These are phyloP conservation scores for Myotis brandtii DNA, from an alignment of 2,113 vertebrate species.

Conservation along the genomic window DNA sequence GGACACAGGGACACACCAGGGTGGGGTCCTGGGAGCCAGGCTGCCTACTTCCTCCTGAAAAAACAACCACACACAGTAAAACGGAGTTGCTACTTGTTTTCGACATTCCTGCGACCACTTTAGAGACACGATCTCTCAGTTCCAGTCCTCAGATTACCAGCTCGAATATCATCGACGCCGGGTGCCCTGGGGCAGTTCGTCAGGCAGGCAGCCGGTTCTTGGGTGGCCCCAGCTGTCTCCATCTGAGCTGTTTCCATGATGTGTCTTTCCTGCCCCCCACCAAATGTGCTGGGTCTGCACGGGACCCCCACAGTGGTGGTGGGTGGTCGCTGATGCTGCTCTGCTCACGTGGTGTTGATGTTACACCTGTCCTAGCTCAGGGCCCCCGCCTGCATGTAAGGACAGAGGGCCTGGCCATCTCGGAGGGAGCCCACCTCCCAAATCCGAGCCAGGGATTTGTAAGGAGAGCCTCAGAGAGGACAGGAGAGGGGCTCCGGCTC, in stretches of 20 bases:
- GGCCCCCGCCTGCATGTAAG: background rate
- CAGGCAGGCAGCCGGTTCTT: background rate
- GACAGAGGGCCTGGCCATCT: background rate
- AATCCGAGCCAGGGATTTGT: background rate
- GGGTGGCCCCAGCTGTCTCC: background rate
- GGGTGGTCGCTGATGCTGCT: background rate
- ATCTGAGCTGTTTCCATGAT: background rate
- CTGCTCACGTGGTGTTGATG: no score
- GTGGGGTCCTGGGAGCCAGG: background rate
- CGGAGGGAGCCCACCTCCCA: background rate
- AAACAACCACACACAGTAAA: background rate
- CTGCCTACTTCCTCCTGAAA: background rate
- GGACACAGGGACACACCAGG: accelerated
- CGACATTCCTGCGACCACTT: slow-evolving; percentile 24
- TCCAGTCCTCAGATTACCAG: background rate
- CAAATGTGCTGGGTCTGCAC: background rate
- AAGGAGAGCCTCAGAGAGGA: background rate
- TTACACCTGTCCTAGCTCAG: accelerated
- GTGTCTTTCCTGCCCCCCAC: background rate
- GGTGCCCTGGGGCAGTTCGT: background rate
- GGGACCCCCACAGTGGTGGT: background rate
- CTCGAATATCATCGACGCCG: background rate
- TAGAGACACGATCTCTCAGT: background rate
- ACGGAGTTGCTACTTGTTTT: background rate
- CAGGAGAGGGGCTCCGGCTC: background rate